Percentiles rank a stretch among this genome's conserved stretches.
Evolutionary conservation across 2,113 vertebrate species (phyloP).

Genomic region (Tor tambroides): DNA sequence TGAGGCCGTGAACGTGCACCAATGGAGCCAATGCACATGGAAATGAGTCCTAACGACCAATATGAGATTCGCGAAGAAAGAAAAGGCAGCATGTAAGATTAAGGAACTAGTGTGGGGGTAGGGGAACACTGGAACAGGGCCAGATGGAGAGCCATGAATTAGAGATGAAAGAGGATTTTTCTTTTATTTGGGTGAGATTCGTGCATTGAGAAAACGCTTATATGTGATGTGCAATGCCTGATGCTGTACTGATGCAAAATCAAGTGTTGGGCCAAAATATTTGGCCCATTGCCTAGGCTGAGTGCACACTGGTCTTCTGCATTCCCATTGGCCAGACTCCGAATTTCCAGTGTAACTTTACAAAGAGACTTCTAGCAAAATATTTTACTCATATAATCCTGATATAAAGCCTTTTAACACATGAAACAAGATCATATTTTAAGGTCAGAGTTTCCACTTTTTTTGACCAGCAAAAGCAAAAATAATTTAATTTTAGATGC

Average conservation of each 20-base stretch:
- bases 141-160: constrained; percentile 60
- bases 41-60: constrained; percentile 43
- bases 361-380: neutral
- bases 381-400: neutral
- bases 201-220: neutral
- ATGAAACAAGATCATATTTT: no score
- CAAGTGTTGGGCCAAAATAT: neutral
- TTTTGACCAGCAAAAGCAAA: no score
- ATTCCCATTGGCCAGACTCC: neutral
- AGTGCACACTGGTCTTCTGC: neutral
- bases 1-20: constrained; percentile 35
- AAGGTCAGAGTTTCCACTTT: no score
- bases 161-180: constrained; percentile 47
- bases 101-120: constrained; percentile 37
- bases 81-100: constrained; percentile 31
- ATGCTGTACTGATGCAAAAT: neutral
- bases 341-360: neutral
- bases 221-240: neutral
- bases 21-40: constrained; percentile 49
- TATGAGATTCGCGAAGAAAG: constrained; percentile 25
- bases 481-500: no score
- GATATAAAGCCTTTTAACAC: no score
- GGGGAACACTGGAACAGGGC: constrained; percentile 20
- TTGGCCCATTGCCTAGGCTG: neutral
- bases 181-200: neutral